Percentiles rank a stretch among this genome's conserved stretches.
phyloP scores from a whole-genome alignment of 2,888 invertebrate species.

The Hylaea fasciaria region DNA sequence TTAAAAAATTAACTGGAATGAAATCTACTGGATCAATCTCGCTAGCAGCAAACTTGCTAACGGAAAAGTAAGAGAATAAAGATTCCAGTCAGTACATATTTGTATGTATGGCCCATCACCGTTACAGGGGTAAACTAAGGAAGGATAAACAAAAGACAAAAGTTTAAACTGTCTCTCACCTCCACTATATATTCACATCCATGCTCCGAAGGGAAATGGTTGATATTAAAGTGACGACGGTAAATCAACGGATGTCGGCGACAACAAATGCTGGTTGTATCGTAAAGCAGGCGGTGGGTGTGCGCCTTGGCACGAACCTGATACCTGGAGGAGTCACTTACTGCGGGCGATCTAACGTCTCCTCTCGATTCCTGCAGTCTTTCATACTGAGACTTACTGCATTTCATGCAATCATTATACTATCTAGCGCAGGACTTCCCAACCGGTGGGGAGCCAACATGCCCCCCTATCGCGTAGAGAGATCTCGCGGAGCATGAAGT shows the following conservation, averaged over 20 bases:
- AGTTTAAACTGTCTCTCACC: conserved; percentile 12
- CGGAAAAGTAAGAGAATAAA: too few species aligned
- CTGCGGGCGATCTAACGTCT: conserved; percentile 3
- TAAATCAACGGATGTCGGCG: conserved; percentile 81
- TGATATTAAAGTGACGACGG: conserved; percentile 60
- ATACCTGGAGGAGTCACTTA: conserved; percentile 18
- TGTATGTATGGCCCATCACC: too few species aligned
- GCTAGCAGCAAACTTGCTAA: too few species aligned
- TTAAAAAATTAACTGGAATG: too few species aligned
- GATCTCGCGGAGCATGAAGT: too few species aligned
- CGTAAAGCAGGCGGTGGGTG: conserved; percentile 59
- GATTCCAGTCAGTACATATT: too few species aligned
- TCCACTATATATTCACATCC: conserved; percentile 56
- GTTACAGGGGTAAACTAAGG: too few species aligned
- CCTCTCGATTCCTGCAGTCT: background rate
- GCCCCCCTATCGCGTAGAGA: too few species aligned
- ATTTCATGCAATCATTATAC: too few species aligned
- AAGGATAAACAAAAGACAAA: conserved; percentile 8
- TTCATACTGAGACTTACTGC: background rate
- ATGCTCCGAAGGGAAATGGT: conserved; percentile 67
- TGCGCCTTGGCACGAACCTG: conserved; percentile 49
- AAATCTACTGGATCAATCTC: too few species aligned
- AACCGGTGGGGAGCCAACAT: too few species aligned
- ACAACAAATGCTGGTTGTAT: conserved; percentile 66
- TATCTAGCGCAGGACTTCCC: too few species aligned